phyloP scores from a whole-genome alignment of 1,140 invertebrate genomes.

The Meloidogyne floridensis region DNA sequence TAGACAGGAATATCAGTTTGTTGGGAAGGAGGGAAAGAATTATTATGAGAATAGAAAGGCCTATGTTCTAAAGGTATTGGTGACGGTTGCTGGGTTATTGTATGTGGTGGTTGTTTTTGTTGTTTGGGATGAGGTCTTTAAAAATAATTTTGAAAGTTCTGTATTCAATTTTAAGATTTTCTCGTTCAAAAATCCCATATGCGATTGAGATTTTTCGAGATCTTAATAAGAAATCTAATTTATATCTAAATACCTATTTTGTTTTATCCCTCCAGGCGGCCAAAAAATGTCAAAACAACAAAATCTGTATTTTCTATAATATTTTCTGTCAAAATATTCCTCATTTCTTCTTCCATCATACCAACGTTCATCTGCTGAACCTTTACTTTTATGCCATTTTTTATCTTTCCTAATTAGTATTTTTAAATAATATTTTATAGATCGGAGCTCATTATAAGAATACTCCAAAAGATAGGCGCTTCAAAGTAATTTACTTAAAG shows the following conservation, averaged over 20 bases:
- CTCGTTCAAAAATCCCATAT: no score
- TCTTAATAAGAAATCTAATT: background rate
- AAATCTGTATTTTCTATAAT: slow-evolving; percentile 30
- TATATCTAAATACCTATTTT: background rate
- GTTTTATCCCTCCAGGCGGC: slow-evolving; percentile 26
- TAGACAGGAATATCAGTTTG: background rate
- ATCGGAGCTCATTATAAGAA: no score
- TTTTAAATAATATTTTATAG: background rate
- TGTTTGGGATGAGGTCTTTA: background rate
- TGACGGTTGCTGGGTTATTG: background rate
- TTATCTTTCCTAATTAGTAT: background rate
- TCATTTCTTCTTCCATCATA: slow-evolving; percentile 11
- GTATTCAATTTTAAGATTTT: no score
- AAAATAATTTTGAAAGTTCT: background rate
- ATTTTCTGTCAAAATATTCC: slow-evolving; percentile 14
- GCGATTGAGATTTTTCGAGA: no score
- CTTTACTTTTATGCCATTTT: slow-evolving; percentile 1
- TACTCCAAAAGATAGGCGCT: no score
- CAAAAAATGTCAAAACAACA: slow-evolving; percentile 33
- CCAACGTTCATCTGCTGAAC: background rate
- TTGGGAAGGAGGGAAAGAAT: background rate
- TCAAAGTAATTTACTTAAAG: no score
- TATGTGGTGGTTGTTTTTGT: background rate
- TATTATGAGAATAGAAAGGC: background rate
- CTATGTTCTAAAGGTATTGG: slow-evolving; percentile 4